A percentile compares a stretch with the other conserved stretches of the same genome.
These are phyloP conservation scores for Augochlorella aurata DNA, from an alignment of 2,888 invertebrate genomes.

Conservation along the genomic window DNA sequence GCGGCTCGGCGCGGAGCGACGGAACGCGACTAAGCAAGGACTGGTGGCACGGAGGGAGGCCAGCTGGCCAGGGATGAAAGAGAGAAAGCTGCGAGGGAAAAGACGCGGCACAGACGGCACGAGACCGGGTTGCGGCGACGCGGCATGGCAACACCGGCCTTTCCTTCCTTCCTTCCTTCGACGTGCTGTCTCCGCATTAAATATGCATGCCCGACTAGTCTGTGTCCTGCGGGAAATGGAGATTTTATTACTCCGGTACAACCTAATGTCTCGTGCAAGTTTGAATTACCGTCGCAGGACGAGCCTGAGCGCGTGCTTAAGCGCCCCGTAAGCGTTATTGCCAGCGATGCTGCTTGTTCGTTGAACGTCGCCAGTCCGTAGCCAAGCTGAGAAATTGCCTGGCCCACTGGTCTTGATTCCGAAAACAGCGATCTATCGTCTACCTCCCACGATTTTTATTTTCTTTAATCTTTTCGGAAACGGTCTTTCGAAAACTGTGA, in stretches of 20 bases:
- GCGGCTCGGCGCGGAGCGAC: background rate
- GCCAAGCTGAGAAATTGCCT: background rate
- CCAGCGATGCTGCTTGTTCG: background rate
- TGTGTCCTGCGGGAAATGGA: conserved; percentile 70
- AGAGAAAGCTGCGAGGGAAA: conserved; percentile 25
- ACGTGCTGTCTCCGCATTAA: conserved; percentile 66
- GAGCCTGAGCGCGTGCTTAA: conserved; percentile 49
- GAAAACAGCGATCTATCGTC: too few species aligned
- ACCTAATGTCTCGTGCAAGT: conserved; percentile 68
- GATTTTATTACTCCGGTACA: conserved; percentile 71
- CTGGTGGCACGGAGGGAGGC: conserved; percentile 12
- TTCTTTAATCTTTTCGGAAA: too few species aligned
- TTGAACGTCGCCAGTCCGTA: background rate
- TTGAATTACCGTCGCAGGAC: conserved; percentile 64
- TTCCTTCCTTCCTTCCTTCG: conserved; percentile 60
- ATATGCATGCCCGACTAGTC: conserved; percentile 69
- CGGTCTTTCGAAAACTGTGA: too few species aligned
- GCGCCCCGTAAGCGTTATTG: conserved; percentile 46
- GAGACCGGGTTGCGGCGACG: conserved; percentile 33
- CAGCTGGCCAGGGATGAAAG: background rate
- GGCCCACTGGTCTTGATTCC: background rate
- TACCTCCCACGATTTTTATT: too few species aligned
- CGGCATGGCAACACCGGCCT: conserved; percentile 27
- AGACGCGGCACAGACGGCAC: conserved; percentile 20
- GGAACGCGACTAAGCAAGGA: conserved; percentile 4